phyloP scores from a whole-genome alignment of 2,113 vertebrate species.

The Lagopus muta region DNA sequence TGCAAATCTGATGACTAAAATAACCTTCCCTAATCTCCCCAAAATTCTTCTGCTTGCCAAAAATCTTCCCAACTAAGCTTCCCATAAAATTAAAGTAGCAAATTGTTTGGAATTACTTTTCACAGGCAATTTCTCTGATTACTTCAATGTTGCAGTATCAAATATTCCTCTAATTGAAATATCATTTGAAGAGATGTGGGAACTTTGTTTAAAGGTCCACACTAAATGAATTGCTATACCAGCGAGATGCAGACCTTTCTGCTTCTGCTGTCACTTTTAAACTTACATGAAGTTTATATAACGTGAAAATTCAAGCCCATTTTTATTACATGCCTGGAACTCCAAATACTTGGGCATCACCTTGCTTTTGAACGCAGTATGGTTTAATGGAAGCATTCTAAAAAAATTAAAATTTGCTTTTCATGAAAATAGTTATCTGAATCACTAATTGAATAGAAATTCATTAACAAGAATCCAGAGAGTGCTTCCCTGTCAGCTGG shows the following conservation, averaged over 20 bases:
- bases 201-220: background rate
- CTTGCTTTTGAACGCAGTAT: background rate
- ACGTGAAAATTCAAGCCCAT: background rate
- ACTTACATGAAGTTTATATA: background rate
- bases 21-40: background rate
- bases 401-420: background rate
- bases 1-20: background rate
- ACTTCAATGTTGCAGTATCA: background rate
- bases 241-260: background rate
- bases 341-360: background rate
- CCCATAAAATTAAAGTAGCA: background rate
- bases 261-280: background rate
- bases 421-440: background rate
- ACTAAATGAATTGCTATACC: background rate
- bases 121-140: background rate
- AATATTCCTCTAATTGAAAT: background rate
- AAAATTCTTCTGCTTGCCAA: background rate
- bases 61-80: background rate
- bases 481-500: background rate
- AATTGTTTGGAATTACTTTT: background rate
- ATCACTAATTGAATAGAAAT: too few species aligned
- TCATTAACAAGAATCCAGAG: background rate
- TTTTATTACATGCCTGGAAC: background rate
- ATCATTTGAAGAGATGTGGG: background rate
- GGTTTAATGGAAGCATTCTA: background rate